phyloP scores from a whole-genome alignment of 2,113 vertebrate species.

The Xiphophorus maculatus region DNA sequence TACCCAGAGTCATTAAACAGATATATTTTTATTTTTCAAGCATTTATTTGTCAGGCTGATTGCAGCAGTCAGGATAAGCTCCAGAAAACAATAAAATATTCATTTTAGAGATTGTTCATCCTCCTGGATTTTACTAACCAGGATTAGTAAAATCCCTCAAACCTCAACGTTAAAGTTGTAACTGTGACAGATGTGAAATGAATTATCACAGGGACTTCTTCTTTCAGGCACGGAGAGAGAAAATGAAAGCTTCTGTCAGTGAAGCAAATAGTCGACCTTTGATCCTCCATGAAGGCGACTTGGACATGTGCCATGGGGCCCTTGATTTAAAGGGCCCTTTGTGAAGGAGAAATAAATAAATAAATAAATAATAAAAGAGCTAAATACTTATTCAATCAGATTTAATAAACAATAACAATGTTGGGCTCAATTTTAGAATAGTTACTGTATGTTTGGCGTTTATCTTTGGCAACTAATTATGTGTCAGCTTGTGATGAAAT shows the following conservation, averaged over 20 bases:
- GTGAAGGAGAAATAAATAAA: too few species aligned
- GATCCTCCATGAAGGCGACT: background rate
- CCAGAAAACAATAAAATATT: background rate
- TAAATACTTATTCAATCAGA: background rate
- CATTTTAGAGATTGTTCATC: background rate
- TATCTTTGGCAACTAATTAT: background rate
- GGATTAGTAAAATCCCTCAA: background rate
- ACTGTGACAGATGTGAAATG: background rate
- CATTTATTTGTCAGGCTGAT: background rate
- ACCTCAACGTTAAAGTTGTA: background rate
- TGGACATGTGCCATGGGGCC: background rate
- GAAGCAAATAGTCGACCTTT: background rate
- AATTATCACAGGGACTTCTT: background rate
- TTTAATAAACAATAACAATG: background rate
- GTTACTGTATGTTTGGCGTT: background rate
- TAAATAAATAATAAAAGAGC: too few species aligned
- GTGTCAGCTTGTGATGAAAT: background rate
- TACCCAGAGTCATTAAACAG: too few species aligned
- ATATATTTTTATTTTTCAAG: background rate
- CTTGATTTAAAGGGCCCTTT: background rate
- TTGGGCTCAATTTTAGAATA: background rate
- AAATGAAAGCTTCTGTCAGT: background rate
- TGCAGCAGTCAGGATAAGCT: background rate
- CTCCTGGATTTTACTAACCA: background rate
- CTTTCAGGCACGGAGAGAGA: background rate